Base-by-base conservation (phyloP, 2,113 vertebrate genomes). In the Chionodraco myersi region DNA sequence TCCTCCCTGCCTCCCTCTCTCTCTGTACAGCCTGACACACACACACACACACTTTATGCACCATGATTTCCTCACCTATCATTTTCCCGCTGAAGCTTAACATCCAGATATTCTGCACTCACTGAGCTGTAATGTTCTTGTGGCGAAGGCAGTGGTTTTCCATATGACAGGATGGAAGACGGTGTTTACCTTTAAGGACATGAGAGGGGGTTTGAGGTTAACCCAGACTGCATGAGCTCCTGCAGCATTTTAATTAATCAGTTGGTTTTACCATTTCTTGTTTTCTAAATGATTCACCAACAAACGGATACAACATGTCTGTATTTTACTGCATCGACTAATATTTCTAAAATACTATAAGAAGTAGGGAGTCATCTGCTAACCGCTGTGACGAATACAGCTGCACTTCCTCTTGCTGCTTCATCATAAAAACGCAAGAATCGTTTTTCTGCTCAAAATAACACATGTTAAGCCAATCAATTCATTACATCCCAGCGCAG, bases 1-100 rank as follows among this genome's bases (percentile, higher is more conserved):
- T 95, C 93, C 92, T 90, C 87, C 76, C 86, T 86, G 70, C 58
- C 86, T 86, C 72, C 58, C 36, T 41, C 36, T 1, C 82, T 82
- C 72, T 85, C 78, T 87, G 73, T 79, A 69, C 69, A 48, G 36
- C 14, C 69, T 34, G 34, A 30, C 54, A 2, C 21, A 11, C n/a
- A 11, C 54, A 30, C 30, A 30, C 30, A 30, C 30, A 14, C 0
- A 0, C 52, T 72, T 34, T 75, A 23, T 70, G 21, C 80, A 62
- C 63, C 54, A n/a, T 57, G 63, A 63, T 65, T 59, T 76, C 44
- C 36, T 61, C 49, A 77, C 15, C 36, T 59, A 26, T 56, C 4
- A 34, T 8, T 52, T 59, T 64, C 26, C 34, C 5, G 1, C 60
- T 16, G 41, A 58, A 54, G 36, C 44, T 76, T 51, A 70, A 51